phyloP scores from a whole-genome alignment of 1,140 invertebrate genomes.

The Aphidius gifuensis region DNA sequence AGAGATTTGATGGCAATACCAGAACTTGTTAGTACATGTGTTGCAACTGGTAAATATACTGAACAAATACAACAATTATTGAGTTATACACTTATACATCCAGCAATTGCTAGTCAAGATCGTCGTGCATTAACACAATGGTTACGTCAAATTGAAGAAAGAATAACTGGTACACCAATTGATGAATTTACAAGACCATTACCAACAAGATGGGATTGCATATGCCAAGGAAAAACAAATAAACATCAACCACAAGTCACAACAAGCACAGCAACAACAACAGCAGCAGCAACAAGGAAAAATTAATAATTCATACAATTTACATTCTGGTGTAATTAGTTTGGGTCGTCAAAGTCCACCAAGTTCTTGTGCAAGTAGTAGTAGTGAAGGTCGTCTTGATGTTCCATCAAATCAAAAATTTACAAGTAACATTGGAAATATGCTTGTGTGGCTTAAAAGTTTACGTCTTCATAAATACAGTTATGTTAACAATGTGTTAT shows the following conservation, averaged over 20 bases:
- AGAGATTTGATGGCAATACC: constrained; percentile 66
- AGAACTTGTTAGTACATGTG: constrained; percentile 63
- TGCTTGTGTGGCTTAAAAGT: constrained; percentile 82
- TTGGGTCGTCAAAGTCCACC: constrained; percentile 50
- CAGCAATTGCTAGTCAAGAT: constrained; percentile 81
- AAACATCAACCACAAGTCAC: constrained; percentile 28
- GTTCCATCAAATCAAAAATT: constrained; percentile 51
- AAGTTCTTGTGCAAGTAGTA: constrained; percentile 63
- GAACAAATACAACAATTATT: constrained; percentile 76
- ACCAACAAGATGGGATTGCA: constrained; percentile 44
- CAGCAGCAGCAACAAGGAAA: constrained; percentile 28
- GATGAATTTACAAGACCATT: constrained; percentile 45
- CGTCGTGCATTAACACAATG: constrained; percentile 69
- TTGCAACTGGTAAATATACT: constrained; percentile 64
- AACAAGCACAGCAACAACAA: constrained; percentile 32
- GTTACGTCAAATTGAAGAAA: constrained; percentile 73
- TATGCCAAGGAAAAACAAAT: constrained; percentile 39
- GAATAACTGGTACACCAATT: constrained; percentile 56
- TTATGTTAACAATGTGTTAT: constrained; percentile 82
- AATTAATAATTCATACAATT: neutral
- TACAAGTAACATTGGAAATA: constrained; percentile 52
- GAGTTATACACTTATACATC: constrained; percentile 89
- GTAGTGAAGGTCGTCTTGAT: constrained; percentile 75
- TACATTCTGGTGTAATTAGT: constrained; percentile 47
- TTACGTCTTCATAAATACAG: constrained; percentile 92